Percentiles rank a stretch among this genome's conserved stretches.
Evolutionary conservation across 30 jellyfish, hydroid and myxozoan genomes (phyloP).

Genomic region (Mastigias papua): DNA sequence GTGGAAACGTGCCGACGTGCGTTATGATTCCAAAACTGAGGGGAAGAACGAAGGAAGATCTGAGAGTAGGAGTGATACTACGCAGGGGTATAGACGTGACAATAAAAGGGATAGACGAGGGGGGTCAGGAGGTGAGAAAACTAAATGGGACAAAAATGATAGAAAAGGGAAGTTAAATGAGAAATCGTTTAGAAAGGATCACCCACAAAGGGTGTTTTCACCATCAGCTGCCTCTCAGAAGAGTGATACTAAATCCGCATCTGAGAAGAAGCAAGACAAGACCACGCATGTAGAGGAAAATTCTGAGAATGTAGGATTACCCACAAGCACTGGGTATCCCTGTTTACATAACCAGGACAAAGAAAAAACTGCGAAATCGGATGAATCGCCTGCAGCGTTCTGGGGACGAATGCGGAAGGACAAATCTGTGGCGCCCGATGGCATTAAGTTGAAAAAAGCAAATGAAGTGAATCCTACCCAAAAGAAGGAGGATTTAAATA

Average conservation of each 20-base stretch:
- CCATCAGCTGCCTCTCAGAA: conserved; percentile 13
- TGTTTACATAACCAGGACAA: conserved; percentile 18
- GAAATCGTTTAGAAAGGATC: conserved; percentile 42
- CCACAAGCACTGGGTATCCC: conserved; percentile 20
- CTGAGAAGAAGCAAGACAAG: background rate
- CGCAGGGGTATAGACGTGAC: conserved; percentile 38
- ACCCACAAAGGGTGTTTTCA: conserved; percentile 8
- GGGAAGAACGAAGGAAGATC: conserved; percentile 38
- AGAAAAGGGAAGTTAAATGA: conserved; percentile 42
- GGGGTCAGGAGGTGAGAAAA: background rate
- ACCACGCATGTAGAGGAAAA: conserved; percentile 13
- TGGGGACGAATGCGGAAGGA: conserved; percentile 82
- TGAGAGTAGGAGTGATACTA: background rate
- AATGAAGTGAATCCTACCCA: background rate
- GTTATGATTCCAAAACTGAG: conserved; percentile 56
- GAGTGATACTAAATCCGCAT: background rate
- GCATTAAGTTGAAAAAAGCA: background rate
- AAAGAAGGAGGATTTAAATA: background rate
- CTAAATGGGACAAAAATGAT: conserved; percentile 33
- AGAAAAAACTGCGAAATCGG: conserved; percentile 75
- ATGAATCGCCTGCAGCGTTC: conserved; percentile 86
- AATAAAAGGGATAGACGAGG: conserved; percentile 49
- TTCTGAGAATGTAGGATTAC: conserved; percentile 1
- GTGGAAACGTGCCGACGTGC: conserved; percentile 25
- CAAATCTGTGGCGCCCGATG: background rate